These are phyloP conservation scores for Apostichopus japonicus DNA, from an alignment of 35 echinoderm and acorn worm species.

Conservation along the genomic window DNA sequence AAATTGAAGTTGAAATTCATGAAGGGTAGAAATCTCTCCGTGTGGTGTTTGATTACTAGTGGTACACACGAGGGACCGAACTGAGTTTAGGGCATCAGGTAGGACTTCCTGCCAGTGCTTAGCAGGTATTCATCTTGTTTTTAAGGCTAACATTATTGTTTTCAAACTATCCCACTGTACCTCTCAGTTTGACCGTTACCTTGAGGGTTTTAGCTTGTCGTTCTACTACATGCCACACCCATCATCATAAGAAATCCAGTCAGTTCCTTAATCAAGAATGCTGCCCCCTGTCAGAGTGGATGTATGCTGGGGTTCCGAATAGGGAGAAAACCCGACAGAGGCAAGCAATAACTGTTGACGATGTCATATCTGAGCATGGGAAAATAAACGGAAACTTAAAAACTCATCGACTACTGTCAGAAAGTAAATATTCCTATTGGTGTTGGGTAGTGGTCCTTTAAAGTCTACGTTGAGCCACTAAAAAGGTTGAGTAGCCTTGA, in stretches of 20 bases:
- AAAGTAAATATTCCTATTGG: slow-evolving; percentile 48
- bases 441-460: slow-evolving; percentile 53
- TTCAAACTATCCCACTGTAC: slow-evolving; percentile 57
- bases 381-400: slow-evolving; percentile 56
- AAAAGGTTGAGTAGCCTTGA: slow-evolving; percentile 53
- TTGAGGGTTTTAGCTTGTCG: slow-evolving; percentile 50
- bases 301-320: slow-evolving; percentile 57
- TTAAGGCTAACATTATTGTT: slow-evolving; percentile 51
- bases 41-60: slow-evolving; percentile 44
- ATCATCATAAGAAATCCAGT: slow-evolving; percentile 41
- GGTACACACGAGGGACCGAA: slow-evolving; percentile 51
- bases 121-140: slow-evolving; percentile 39
- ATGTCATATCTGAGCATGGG: slow-evolving; percentile 55
- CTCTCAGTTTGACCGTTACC: background rate
- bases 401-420: slow-evolving; percentile 55
- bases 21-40: slow-evolving; percentile 14
- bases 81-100: slow-evolving; percentile 45
- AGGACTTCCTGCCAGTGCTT: slow-evolving; percentile 55
- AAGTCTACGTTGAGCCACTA: slow-evolving; percentile 51
- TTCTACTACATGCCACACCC: slow-evolving; percentile 59
- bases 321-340: slow-evolving; percentile 54
- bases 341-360: slow-evolving; percentile 51
- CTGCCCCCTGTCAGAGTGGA: slow-evolving; percentile 50
- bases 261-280: slow-evolving; percentile 55
- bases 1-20: too few relatives aligned